These are phyloP conservation scores for Pristis pectinata DNA, from an alignment of 2,797 vertebrate species.

Conservation along the genomic window DNA sequence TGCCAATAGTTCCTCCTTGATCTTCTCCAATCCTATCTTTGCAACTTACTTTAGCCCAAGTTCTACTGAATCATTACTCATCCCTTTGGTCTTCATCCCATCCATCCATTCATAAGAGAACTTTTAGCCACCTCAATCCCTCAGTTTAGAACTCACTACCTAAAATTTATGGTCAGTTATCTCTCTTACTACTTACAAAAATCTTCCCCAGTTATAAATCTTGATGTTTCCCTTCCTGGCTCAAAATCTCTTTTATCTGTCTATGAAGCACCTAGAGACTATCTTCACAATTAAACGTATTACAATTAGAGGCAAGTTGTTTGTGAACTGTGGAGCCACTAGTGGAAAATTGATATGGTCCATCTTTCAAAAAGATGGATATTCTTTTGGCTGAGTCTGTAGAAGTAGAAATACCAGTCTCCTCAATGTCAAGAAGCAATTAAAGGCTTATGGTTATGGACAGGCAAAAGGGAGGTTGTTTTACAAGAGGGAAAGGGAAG, in stretches of 20 bases:
- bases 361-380: neutral
- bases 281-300: neutral
- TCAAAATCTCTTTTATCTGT: neutral
- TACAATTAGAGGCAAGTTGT: neutral
- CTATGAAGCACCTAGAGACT: neutral
- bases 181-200: neutral
- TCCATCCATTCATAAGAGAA: neutral
- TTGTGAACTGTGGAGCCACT: neutral
- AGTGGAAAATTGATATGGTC: neutral
- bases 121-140: neutral
- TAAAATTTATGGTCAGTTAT: neutral
- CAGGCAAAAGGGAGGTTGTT: neutral
- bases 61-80: neutral
- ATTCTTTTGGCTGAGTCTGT: neutral
- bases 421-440: neutral
- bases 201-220: neutral
- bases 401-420: neutral
- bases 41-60: neutral
- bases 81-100: neutral
- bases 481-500: neutral
- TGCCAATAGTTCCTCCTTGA: neutral
- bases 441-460: neutral
- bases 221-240: neutral
- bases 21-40: neutral
- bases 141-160: neutral